Percentiles rank a stretch among this genome's conserved stretches.
These are phyloP conservation scores for Myzus persicae DNA, from an alignment of 1,140 invertebrate genomes.

Conservation along the genomic window DNA sequence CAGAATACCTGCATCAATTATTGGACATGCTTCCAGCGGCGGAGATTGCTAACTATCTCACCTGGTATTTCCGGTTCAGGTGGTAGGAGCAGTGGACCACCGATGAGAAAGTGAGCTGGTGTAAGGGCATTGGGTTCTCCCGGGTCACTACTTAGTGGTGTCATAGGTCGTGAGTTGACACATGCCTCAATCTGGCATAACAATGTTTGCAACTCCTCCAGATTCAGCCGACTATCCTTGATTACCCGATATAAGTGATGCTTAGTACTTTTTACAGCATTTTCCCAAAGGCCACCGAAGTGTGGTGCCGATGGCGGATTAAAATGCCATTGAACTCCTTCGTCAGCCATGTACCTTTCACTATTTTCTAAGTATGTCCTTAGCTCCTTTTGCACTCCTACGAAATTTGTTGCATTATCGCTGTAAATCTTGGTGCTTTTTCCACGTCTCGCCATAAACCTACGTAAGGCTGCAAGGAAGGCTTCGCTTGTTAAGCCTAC, in stretches of 20 bases:
- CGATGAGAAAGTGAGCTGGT: too few relatives aligned
- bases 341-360: not conserved
- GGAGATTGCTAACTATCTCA: too few relatives aligned
- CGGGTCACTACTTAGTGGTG: not conserved
- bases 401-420: too few relatives aligned
- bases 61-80: too few relatives aligned
- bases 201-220: conserved; percentile 60
- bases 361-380: not conserved
- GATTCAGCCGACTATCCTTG: conserved; percentile 59
- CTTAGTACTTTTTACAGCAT: conserved; percentile 63
- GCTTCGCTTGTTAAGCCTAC: not conserved
- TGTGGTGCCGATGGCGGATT: conserved; percentile 62
- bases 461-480: not conserved
- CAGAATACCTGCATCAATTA: too few relatives aligned
- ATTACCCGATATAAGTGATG: conserved; percentile 60
- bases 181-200: conserved; percentile 60
- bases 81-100: too few relatives aligned
- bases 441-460: too few relatives aligned
- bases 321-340: conserved; percentile 63
- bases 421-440: too few relatives aligned
- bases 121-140: too few relatives aligned
- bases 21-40: too few relatives aligned
- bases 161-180: conserved; percentile 61
- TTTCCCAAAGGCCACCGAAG: conserved; percentile 63
- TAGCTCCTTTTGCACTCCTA: too few relatives aligned